Percentiles rank a stretch among this genome's conserved stretches.
phyloP scores from a whole-genome alignment of 2,888 invertebrate genomes.

The Physocephala rufipes region DNA sequence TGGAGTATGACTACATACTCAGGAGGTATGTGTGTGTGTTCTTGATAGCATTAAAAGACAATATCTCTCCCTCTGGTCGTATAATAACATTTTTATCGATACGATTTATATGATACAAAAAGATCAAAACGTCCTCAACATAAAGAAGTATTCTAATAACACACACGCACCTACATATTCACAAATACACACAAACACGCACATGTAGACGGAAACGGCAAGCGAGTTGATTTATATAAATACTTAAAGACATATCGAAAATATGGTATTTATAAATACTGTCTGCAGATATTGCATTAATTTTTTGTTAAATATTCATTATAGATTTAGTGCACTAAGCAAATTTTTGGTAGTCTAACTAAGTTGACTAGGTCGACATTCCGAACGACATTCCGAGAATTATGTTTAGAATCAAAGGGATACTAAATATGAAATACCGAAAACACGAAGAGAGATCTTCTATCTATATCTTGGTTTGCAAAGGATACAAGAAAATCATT shows the following conservation, averaged over 20 bases:
- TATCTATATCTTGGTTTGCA: no score
- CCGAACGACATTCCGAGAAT: no score
- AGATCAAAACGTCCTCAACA: not conserved
- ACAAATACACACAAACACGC: slow-evolving; percentile 8
- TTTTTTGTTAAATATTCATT: not conserved
- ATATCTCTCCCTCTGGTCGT: slow-evolving; percentile 57
- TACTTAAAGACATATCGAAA: no score
- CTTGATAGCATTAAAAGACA: not conserved
- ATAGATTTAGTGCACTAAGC: not conserved
- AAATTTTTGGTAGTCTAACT: not conserved
- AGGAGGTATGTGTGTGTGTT: no score
- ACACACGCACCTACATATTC: slow-evolving; percentile 18
- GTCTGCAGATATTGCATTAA: not conserved
- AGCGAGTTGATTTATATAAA: not conserved
- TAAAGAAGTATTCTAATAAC: slow-evolving; percentile 10
- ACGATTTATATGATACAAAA: slow-evolving; percentile 60
- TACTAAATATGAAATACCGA: no score
- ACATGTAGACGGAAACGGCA: not conserved
- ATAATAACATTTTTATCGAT: slow-evolving; percentile 63
- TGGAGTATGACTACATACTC: not conserved
- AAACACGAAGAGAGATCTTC: no score
- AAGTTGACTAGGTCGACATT: no score
- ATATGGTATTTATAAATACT: no score
- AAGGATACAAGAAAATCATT: no score
- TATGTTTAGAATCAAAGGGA: no score